Base-by-base conservation (phyloP, 2,113 vertebrate genomes). In the Casuarius casuarius region DNA sequence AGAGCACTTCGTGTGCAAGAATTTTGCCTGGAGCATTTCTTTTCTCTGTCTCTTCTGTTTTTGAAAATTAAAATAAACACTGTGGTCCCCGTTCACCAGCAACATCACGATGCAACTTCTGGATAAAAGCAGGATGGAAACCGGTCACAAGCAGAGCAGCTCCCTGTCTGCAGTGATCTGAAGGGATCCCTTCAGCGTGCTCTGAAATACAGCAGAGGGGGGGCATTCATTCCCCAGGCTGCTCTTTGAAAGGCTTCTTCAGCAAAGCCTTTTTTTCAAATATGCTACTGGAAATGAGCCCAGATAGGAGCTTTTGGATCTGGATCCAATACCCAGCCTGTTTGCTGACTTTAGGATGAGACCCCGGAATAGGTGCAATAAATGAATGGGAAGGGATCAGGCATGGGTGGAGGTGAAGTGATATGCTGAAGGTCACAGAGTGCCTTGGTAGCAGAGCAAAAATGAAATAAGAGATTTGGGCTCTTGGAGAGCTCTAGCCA, bases 1-100 rank as follows among this genome's bases (percentile, higher is more conserved):
- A 89, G 85, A 94, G 95, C 85, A 81, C 93, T 96, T 95, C 33
- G 40, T 93, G 86, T 87, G 92, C 91, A 95, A 82, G 97, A 95
- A 95, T 96, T 92, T 94, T 79, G 96, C 97, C 94, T 28, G 76
- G 40, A 93, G 94, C 86, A 13, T 95, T 96, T 62, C 63, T 96
- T 89, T 65, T 68, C 80, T 81, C 77, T 85, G 79, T 91, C 80
- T 85, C 33, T 65, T 84, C 44, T 90, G 61, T 62, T 89, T 58
- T 63, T 89, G 67, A 67, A 83, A 94, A 94, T 67, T 33, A 38
- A 87, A 96, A 93, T 51, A 92, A 92, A 86, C 90, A 14, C 56
- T 2, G 7, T 14, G 33, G 25, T 89, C 68, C 14, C 52, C 3
- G 1, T 78, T 54, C 59, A 56, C 62, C 28, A 40, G 92, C 68